phyloP scores from a whole-genome alignment of 2,113 vertebrate genomes.

The Varanus salvator region DNA sequence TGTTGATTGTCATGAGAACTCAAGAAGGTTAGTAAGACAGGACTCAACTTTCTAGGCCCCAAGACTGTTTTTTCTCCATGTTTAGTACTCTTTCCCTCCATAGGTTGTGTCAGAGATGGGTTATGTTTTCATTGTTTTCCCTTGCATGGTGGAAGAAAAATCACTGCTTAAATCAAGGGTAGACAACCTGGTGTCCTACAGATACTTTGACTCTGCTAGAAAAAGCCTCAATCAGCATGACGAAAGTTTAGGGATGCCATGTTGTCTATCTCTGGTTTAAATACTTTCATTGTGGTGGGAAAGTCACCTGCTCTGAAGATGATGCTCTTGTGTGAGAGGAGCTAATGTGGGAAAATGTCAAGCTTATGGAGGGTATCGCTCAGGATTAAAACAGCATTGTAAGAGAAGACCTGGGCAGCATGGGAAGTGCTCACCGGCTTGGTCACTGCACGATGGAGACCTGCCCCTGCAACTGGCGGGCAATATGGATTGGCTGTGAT shows the following conservation, averaged over 20 bases:
- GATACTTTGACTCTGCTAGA: no score
- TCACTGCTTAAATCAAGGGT: neutral
- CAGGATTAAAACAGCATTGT: neutral
- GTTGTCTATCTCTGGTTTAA: no score
- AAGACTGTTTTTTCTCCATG: neutral
- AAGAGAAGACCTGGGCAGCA: neutral
- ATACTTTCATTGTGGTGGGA: neutral
- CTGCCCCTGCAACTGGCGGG: neutral
- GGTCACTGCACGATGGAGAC: neutral
- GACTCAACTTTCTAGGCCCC: neutral
- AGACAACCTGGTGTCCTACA: no score
- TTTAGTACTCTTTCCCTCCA: neutral
- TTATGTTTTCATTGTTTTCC: neutral
- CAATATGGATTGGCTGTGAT: neutral
- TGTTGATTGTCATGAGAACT: neutral
- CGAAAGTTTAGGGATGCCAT: no score
- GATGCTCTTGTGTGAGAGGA: neutral
- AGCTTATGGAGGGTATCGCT: neutral
- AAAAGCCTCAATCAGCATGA: no score
- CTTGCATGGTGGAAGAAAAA: neutral
- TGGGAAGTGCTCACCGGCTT: neutral
- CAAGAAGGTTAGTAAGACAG: neutral
- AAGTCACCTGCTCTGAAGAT: neutral
- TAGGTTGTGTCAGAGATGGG: neutral
- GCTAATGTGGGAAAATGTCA: neutral